phyloP scores from a whole-genome alignment of 1,140 invertebrate species.

The Drosophila kikkawai region DNA sequence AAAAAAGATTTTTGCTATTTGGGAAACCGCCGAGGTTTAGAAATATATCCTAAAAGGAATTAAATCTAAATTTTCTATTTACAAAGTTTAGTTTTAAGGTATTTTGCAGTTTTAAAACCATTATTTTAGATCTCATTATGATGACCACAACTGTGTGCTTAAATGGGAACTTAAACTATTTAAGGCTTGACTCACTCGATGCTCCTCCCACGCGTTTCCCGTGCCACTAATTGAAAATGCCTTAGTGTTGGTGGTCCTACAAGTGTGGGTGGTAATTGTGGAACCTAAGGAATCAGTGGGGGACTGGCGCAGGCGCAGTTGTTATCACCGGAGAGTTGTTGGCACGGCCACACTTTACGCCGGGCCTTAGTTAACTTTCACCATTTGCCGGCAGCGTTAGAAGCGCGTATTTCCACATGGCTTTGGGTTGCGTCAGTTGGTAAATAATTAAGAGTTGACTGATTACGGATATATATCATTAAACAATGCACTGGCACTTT shows the following conservation, averaged over 20 bases:
- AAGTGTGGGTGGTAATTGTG: conserved; percentile 30
- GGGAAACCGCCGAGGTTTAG: background rate
- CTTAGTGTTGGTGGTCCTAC: background rate
- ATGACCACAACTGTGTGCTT: background rate
- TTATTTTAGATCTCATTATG: background rate
- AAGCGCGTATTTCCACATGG: conserved; percentile 15
- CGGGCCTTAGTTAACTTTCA: conserved; percentile 38
- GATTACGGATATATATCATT: conserved; percentile 26
- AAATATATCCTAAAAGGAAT: background rate
- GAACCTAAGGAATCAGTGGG: background rate
- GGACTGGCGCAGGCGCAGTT: conserved; percentile 34
- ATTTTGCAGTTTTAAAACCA: no score
- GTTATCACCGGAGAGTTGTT: conserved; percentile 10
- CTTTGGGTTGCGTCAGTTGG: conserved; percentile 27
- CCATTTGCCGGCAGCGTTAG: conserved; percentile 39
- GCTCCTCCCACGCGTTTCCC: conserved; percentile 6
- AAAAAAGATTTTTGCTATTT: background rate
- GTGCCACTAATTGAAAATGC: conserved; percentile 26
- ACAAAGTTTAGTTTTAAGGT: background rate
- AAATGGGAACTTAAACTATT: background rate
- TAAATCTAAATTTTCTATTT: background rate
- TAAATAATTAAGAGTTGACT: conserved; percentile 30
- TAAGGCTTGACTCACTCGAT: background rate
- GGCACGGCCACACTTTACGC: conserved; percentile 11
- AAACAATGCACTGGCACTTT: background rate